Base-by-base conservation (phyloP, 2,113 vertebrate genomes). In the Malaclemys terrapin region DNA sequence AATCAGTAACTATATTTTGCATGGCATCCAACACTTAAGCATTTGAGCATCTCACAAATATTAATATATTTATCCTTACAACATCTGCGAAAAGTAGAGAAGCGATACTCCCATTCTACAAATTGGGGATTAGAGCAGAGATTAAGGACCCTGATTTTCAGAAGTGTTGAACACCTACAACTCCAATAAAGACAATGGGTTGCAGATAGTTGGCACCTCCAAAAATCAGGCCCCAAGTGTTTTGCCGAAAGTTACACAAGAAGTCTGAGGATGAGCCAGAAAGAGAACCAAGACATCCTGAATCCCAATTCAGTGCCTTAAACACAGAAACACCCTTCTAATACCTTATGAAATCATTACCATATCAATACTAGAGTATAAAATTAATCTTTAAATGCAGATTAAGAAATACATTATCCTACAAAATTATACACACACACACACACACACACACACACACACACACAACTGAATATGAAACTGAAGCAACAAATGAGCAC, bases 261-360 rank as follows among this genome's bases (percentile, higher is more conserved):
- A n/a, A 62, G 10, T n/a, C 25, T 35, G 38, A 25, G 50, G 49
- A 5, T 79, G 20, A 75, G 25, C 1, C 11, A 80, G 4, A 85
- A 89, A 79, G 20, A 59, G 22, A 22, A 16, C n/a, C 20, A 75
- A 24, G 52, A 29, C 27, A 80, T 53, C 42, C 57, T 8, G 7
- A 69, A 5, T 6, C 2, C 22, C 24, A 38, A 6, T 3, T 10
- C 29, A 89, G n/a, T 2, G 3, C 20, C 11, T 45, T 1, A 1
- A 13, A 31, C 31, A 1, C 31, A 14, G 35, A 42, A 47, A 35
- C 3, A 5, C 5, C 49, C 38, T n/a, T 38, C 47, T 52, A 35
- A 7, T 2, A 5, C 42, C 80, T 84, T 4, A 72, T 49, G 47
- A 27, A 7, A 9, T 35, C 20, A 88, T 31, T 50, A 16, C 12